phyloP scores from a whole-genome alignment of 2,888 invertebrate species.

The Nezara viridula region DNA sequence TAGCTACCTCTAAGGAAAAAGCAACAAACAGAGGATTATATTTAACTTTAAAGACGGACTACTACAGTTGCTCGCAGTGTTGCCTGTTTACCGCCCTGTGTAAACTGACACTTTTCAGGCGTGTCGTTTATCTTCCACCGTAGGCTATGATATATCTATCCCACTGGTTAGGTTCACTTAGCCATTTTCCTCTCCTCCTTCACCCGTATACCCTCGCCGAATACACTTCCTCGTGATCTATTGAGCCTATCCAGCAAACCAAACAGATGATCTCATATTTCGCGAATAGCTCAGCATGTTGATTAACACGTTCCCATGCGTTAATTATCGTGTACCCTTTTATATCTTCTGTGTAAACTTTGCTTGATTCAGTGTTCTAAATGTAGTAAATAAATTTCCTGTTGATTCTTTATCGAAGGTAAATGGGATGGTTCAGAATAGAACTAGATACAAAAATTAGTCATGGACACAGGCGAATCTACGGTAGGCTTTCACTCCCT shows the following conservation, averaged over 20 bases:
- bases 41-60: constrained; percentile 28
- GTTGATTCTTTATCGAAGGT: background rate
- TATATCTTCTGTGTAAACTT: background rate
- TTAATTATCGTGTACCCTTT: constrained; percentile 1
- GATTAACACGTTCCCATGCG: background rate
- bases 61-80: constrained; percentile 23
- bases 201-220: background rate
- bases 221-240: background rate
- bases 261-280: constrained; percentile 4
- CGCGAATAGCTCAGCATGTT: background rate
- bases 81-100: background rate
- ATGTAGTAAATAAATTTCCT: background rate
- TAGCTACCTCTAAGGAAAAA: constrained; percentile 8
- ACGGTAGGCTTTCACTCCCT: too few relatives aligned
- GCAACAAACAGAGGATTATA: constrained; percentile 9
- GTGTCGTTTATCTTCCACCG: constrained; percentile 25
- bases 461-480: too few relatives aligned
- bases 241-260: background rate
- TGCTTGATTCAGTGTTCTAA: background rate
- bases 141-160: constrained; percentile 29
- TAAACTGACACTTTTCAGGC: constrained; percentile 46
- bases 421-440: background rate
- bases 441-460: background rate
- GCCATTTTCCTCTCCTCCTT: background rate
- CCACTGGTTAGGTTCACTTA: constrained; percentile 4